Evolutionary conservation across 2,888 invertebrate species (phyloP).

Genomic region (Chamaedrilus cognettii): DNA sequence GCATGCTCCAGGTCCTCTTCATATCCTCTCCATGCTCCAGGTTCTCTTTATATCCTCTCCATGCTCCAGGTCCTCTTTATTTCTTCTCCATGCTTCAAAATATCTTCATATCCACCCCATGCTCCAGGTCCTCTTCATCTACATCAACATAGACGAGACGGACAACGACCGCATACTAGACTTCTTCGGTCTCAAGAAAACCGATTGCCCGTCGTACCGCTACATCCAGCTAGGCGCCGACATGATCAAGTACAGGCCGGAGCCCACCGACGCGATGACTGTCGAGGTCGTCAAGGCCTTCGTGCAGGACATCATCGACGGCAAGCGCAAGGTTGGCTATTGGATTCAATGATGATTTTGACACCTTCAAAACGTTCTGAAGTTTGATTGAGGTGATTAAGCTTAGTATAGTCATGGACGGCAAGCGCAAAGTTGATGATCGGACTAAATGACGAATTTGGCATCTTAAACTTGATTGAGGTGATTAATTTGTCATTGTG

Average conservation of each 20-base stretch:
- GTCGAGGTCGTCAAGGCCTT: conserved; percentile 75
- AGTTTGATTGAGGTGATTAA: too few species aligned
- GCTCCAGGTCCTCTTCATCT: conserved; percentile 86
- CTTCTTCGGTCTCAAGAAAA: conserved; percentile 98
- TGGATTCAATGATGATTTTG: too few species aligned
- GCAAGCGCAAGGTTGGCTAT: conserved; percentile 81
- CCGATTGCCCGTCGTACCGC: conserved; percentile 73
- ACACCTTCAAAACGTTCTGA: too few species aligned
- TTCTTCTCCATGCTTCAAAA: neutral
- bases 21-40: too few species aligned
- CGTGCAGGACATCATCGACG: conserved; percentile 86
- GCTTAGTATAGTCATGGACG: too few species aligned
- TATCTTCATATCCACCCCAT: neutral
- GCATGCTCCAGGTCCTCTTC: too few species aligned
- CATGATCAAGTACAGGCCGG: conserved; percentile 77
- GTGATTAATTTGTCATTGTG: too few species aligned
- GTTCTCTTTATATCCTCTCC: too few species aligned
- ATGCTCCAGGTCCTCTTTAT: too few species aligned
- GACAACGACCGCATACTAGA: conserved; percentile 97
- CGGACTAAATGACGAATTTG: too few species aligned
- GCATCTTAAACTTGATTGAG: too few species aligned
- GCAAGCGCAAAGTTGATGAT: too few species aligned
- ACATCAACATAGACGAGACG: conserved; percentile 91
- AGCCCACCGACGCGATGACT: conserved; percentile 64
- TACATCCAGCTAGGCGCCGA: conserved; percentile 89